Conservation (phyloP, 2,888 invertebrate species). For the Euplexia lucipara region DNA sequence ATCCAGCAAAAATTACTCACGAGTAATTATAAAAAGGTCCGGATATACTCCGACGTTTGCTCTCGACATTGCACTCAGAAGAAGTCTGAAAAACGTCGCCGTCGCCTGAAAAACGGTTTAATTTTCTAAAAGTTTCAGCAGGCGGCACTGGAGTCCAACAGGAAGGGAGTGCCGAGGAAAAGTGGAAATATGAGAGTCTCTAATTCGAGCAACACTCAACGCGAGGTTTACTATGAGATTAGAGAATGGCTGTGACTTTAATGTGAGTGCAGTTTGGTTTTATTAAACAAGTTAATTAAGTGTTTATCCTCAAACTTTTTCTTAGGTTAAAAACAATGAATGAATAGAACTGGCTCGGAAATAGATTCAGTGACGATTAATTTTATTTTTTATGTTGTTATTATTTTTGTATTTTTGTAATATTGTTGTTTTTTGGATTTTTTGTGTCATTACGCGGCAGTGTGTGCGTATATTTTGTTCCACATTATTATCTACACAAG, state of each 20-base stretch:
- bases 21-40: constrained; percentile 57
- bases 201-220: constrained; percentile 61
- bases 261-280: neutral
- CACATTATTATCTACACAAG: neutral
- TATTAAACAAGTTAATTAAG: neutral
- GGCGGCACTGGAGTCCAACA: constrained; percentile 44
- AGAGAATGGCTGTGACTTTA: constrained; percentile 8
- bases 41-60: constrained; percentile 49
- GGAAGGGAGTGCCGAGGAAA: constrained; percentile 57
- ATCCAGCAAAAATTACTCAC: constrained; percentile 52
- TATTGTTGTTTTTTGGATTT: no score
- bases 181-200: constrained; percentile 72
- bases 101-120: constrained; percentile 66
- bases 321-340: no score
- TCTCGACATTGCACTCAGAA: constrained; percentile 54
- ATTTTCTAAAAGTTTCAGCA: constrained; percentile 65
- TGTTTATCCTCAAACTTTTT: no score
- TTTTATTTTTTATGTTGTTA: no score
- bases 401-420: no score
- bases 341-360: no score
- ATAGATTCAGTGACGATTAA: no score
- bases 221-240: constrained; percentile 16
- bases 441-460: no score
- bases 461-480: no score
- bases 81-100: constrained; percentile 53